A percentile compares a stretch with the other conserved stretches of the same genome.
Evolutionary conservation across 2,888 invertebrate species (phyloP).

Genomic region (Polymixis flavicincta): DNA sequence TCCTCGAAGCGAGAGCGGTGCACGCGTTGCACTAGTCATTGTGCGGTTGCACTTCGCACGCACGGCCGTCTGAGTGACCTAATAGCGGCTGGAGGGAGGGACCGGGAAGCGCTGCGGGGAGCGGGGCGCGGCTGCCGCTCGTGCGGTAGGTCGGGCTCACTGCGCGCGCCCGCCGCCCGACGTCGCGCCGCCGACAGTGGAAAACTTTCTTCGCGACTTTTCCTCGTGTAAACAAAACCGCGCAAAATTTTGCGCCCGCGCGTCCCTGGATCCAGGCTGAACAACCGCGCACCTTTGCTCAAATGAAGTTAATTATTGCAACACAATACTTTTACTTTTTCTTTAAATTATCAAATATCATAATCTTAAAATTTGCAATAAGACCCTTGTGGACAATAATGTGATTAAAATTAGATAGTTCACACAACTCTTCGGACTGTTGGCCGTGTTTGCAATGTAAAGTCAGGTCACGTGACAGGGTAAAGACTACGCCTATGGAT

Average conservation of each 20-base stretch:
- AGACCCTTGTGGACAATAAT: conserved; percentile 70
- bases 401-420: conserved; percentile 72
- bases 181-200: conserved; percentile 84
- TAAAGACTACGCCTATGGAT: conserved; percentile 88
- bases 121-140: conserved; percentile 81
- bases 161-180: conserved; percentile 86
- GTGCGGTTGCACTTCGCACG: conserved; percentile 89
- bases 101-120: conserved; percentile 87
- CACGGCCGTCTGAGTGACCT: conserved; percentile 89
- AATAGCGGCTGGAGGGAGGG: conserved; percentile 90
- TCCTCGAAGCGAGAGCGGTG: conserved; percentile 91
- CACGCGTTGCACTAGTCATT: conserved; percentile 90
- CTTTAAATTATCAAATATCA: conserved; percentile 51
- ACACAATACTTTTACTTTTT: conserved; percentile 47
- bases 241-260: conserved; percentile 81
- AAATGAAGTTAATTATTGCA: conserved; percentile 62
- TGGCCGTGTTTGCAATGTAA: conserved; percentile 81
- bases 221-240: conserved; percentile 87
- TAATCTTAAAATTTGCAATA: conserved; percentile 57
- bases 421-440: conserved; percentile 71
- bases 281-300: conserved; percentile 59
- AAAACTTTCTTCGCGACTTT: conserved; percentile 90
- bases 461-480: conserved; percentile 79
- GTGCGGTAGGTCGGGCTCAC: conserved; percentile 91
- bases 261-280: conserved; percentile 59